A percentile compares a stretch with the other conserved stretches of the same genome.
Conservation (phyloP, 2,888 invertebrate genomes). For the Agelastica alni region DNA sequence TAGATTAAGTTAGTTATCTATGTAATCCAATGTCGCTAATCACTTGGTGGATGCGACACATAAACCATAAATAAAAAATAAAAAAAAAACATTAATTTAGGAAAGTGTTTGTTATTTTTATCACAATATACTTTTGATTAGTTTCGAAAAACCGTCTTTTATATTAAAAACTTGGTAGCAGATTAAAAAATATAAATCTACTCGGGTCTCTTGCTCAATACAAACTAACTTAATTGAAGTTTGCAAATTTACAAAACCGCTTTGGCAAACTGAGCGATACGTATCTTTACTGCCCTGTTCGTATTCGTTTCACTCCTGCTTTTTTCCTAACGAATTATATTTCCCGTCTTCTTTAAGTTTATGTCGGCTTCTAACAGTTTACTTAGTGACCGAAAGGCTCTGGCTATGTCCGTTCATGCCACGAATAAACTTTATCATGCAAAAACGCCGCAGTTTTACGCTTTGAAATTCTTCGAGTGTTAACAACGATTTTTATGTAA, state of each 20-base stretch:
- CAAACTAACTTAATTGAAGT: constrained; percentile 21
- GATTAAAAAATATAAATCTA: no score
- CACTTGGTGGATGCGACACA: no score
- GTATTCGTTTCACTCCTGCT: constrained; percentile 15
- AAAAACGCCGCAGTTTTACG: constrained; percentile 27
- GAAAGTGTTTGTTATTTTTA: no score
- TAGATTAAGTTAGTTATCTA: no score
- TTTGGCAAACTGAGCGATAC: constrained; percentile 15
- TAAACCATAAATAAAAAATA: no score
- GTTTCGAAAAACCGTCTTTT: no score
- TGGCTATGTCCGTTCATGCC: constrained; percentile 32
- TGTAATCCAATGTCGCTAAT: no score
- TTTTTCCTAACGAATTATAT: constrained; percentile 32
- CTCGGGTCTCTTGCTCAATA: no score
- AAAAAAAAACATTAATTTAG: no score
- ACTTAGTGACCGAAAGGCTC: constrained; percentile 43
- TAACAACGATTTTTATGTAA: constrained; percentile 17
- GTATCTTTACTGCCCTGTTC: constrained; percentile 11
- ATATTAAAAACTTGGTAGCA: no score
- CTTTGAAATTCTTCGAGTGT: constrained; percentile 30
- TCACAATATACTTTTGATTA: no score
- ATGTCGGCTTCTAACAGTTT: constrained; percentile 37
- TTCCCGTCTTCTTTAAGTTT: constrained; percentile 34
- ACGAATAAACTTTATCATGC: constrained; percentile 34
- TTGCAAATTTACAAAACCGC: constrained; percentile 17